Conservation (phyloP, 2,113 vertebrate genomes). For the Eurystomus gularis region DNA sequence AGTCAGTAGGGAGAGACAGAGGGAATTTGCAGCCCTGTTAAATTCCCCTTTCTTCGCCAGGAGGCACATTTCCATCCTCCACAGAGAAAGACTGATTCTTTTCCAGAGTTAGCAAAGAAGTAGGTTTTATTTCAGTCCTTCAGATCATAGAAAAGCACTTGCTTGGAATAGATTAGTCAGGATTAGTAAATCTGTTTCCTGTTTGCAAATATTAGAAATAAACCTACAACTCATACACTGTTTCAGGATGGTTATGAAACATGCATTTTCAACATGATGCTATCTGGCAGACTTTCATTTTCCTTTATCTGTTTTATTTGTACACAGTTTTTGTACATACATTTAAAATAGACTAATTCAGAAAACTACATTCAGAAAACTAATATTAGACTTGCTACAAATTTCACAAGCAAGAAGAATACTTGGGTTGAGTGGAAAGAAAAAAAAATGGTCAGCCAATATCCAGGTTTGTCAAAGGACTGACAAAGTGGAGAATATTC, state of each 20-base stretch:
- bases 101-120: conserved; percentile 9
- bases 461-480: background rate
- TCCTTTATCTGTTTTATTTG: background rate
- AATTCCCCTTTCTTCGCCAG: background rate
- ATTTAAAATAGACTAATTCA: background rate
- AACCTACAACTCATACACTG: background rate
- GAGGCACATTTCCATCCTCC: background rate
- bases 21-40: background rate
- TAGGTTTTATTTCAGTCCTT: background rate
- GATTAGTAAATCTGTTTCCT: background rate
- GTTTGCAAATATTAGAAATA: background rate
- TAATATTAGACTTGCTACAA: background rate
- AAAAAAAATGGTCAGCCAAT: background rate
- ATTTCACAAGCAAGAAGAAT: background rate
- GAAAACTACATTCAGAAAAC: background rate
- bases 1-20: background rate
- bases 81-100: background rate
- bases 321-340: background rate
- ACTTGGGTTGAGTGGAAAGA: background rate
- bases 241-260: background rate
- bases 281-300: background rate
- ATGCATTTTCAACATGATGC: background rate
- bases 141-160: background rate
- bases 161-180: background rate
- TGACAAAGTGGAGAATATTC: background rate